Conservation (phyloP, 53 echinoderm and acorn worm genomes). For the Crossaster papposus region DNA sequence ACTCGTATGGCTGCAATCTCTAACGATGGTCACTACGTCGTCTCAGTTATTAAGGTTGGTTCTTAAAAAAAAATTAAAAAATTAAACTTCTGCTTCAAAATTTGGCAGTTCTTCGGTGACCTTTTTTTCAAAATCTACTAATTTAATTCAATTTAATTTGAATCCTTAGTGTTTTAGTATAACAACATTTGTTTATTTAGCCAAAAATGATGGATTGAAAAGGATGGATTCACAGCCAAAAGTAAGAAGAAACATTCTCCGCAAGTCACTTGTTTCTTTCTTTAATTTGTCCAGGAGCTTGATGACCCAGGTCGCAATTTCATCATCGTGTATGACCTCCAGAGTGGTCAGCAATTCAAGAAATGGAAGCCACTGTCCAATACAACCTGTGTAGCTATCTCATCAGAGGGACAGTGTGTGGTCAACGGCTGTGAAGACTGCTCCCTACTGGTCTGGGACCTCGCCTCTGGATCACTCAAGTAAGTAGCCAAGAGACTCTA, state of each 20-base stretch:
- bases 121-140: too few species aligned
- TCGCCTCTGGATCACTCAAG: conserved; percentile 91
- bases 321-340: conserved; percentile 98
- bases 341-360: conserved; percentile 97
- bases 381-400: conserved; percentile 92
- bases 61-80: too few species aligned
- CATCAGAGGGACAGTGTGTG: conserved; percentile 94
- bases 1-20: conserved; percentile 96
- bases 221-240: too few species aligned
- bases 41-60: conserved; percentile 96
- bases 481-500: conserved; percentile 32
- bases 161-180: not conserved
- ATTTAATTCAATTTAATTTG: too few species aligned
- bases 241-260: too few species aligned
- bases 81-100: not conserved
- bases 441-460: conserved; percentile 86
- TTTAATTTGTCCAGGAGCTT: conserved; percentile 70
- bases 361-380: conserved; percentile 97
- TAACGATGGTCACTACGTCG: conserved; percentile 95
- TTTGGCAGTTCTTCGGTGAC: too few species aligned
- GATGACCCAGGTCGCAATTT: conserved; percentile 90
- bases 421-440: conserved; percentile 93
- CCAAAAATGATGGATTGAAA: too few species aligned
- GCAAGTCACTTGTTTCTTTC: not conserved
- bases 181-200: too few species aligned